A percentile compares a stretch with the other conserved stretches of the same genome.
Evolutionary conservation across 2,888 invertebrate genomes (phyloP).

Genomic region (Drosophila nigricruria): DNA sequence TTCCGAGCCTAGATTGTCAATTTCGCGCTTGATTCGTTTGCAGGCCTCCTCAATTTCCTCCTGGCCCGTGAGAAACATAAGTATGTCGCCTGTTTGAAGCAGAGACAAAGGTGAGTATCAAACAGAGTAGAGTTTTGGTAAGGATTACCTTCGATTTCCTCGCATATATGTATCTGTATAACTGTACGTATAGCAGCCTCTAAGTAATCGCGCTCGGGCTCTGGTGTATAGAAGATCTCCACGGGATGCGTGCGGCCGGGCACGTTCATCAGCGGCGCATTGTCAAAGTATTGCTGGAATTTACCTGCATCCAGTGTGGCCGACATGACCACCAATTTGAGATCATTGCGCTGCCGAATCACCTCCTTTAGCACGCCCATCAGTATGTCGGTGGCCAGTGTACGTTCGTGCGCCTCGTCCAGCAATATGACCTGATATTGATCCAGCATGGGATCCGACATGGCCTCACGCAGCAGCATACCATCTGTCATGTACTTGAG

Average conservation of each 20-base stretch:
- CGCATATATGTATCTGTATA: conserved; percentile 97
- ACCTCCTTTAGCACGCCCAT: conserved; percentile 99
- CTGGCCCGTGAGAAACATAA: conserved; percentile 95
- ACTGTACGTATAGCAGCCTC: conserved; percentile 99
- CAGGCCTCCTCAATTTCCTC: conserved; percentile 99
- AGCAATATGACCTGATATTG: conserved; percentile 95
- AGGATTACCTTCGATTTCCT: conserved; percentile 89
- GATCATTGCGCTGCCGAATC: conserved; percentile 92
- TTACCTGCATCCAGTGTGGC: conserved; percentile 99
- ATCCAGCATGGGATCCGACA: conserved; percentile 99
- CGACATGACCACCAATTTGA: conserved; percentile 99
- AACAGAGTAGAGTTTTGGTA: neutral
- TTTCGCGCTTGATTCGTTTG: conserved; percentile 97
- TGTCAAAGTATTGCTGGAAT: conserved; percentile 99
- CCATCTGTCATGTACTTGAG: conserved; percentile 99
- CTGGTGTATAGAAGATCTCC: conserved; percentile 99
- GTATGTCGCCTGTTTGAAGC: conserved; percentile 90
- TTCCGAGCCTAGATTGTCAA: conserved; percentile 97
- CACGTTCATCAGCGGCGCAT: conserved; percentile 99
- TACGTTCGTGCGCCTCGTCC: conserved; percentile 99
- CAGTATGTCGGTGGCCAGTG: conserved; percentile 98
- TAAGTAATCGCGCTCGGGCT: conserved; percentile 98
- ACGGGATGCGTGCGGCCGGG: conserved; percentile 98
- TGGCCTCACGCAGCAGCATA: conserved; percentile 99
- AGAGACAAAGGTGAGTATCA: neutral